These are phyloP conservation scores for Stegostoma tigrinum DNA, from an alignment of 2,113 vertebrate genomes.

Conservation along the genomic window DNA sequence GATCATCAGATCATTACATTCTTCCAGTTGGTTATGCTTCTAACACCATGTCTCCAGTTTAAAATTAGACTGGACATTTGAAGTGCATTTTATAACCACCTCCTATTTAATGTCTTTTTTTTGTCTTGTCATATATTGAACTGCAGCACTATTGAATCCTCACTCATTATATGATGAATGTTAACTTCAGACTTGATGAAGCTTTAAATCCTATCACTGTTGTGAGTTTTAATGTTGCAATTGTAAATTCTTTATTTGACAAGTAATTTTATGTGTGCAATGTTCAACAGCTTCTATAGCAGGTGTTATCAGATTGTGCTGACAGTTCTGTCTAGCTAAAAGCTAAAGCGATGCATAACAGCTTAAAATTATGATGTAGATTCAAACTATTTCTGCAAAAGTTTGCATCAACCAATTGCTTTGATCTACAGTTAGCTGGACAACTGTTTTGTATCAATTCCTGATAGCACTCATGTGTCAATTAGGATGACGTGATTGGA, in stretches of 20 bases:
- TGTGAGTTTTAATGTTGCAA: neutral
- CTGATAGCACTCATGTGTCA: neutral
- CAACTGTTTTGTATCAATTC: neutral
- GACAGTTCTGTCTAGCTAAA: neutral
- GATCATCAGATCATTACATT: neutral
- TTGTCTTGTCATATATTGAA: neutral
- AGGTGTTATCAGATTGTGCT: neutral
- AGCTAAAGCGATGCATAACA: slow-evolving; percentile 27
- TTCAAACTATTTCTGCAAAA: neutral
- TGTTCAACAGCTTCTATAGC: neutral
- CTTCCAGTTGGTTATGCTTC: neutral
- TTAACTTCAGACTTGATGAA: neutral
- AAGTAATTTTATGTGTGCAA: slow-evolving; percentile 1
- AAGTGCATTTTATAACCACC: neutral
- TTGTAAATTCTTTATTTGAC: neutral
- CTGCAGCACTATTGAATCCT: neutral
- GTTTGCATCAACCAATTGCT: neutral
- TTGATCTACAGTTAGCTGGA: neutral
- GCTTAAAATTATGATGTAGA: slow-evolving; percentile 10
- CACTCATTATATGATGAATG: neutral
- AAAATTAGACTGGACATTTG: neutral
- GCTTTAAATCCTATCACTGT: neutral
- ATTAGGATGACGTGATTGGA: neutral
- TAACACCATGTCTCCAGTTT: neutral
- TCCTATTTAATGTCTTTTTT: neutral